Evolutionary conservation across 2,888 invertebrate species (phyloP).

Genomic region (Cryptocheilus praepositus): DNA sequence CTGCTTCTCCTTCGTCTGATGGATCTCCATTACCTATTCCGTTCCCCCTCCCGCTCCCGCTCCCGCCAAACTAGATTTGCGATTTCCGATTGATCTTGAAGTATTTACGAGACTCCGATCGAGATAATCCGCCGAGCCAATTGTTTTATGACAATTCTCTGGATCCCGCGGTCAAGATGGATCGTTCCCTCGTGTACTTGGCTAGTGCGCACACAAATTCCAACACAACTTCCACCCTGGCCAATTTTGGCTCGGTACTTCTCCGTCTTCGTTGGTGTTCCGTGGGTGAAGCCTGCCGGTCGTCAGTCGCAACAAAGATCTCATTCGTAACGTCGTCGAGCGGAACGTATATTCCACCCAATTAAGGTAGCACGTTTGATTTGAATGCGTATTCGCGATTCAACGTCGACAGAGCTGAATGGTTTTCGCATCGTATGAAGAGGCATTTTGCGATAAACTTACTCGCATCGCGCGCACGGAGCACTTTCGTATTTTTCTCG

Average conservation of each 20-base stretch:
- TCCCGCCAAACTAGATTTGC: conserved; percentile 37
- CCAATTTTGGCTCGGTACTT: conserved; percentile 24
- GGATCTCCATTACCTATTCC: conserved; percentile 46
- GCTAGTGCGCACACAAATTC: not conserved
- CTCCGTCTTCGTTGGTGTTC: not conserved
- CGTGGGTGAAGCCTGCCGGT: too few species aligned
- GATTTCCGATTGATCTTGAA: conserved; percentile 56
- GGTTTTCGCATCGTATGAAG: too few species aligned
- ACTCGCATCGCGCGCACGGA: too few species aligned
- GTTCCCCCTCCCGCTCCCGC: conserved; percentile 10
- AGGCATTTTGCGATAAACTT: too few species aligned
- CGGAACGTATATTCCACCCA: too few species aligned
- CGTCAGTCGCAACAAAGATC: too few species aligned
- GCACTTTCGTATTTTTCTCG: too few species aligned
- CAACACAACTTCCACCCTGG: conserved; percentile 11
- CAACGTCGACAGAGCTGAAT: too few species aligned
- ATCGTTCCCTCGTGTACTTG: conserved; percentile 17
- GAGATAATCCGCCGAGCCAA: conserved; percentile 40
- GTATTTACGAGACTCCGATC: conserved; percentile 52
- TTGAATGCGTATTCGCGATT: too few species aligned
- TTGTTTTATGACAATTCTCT: conserved; percentile 50
- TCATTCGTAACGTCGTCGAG: too few species aligned
- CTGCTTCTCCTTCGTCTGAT: conserved; percentile 31
- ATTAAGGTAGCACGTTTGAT: too few species aligned
- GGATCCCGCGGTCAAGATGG: not conserved